A percentile compares a stretch with the other conserved stretches of the same genome.
These are phyloP conservation scores for Cydia amplana DNA, from an alignment of 1,140 invertebrate species.

Conservation along the genomic window DNA sequence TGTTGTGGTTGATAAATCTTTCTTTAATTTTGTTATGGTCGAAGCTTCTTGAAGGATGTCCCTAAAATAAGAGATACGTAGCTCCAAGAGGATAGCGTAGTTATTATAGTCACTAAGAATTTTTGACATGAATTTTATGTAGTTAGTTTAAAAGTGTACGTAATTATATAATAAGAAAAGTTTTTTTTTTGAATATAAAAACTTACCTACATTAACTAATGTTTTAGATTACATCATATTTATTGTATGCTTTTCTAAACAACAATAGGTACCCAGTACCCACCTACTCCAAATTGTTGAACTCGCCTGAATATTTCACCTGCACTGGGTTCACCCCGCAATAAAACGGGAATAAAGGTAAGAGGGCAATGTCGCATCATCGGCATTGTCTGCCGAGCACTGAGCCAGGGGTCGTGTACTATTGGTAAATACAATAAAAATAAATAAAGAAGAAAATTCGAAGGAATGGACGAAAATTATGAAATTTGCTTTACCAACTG, in stretches of 20 bases:
- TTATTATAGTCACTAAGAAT: not conserved
- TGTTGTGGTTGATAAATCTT: slow-evolving; percentile 30
- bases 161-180: too few relatives aligned
- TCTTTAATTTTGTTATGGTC: slow-evolving; percentile 12
- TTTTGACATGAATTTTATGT: too few relatives aligned
- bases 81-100: too few relatives aligned
- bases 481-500: not conserved
- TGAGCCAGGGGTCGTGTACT: slow-evolving; percentile 8
- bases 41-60: not conserved
- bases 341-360: slow-evolving; percentile 31
- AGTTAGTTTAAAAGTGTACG: too few relatives aligned
- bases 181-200: too few relatives aligned
- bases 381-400: slow-evolving; percentile 25
- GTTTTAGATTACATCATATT: not conserved
- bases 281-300: not conserved
- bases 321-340: slow-evolving; percentile 22
- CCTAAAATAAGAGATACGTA: too few relatives aligned
- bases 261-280: not conserved
- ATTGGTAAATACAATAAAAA: not conserved
- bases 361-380: slow-evolving; percentile 29
- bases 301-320: slow-evolving; percentile 24
- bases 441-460: not conserved
- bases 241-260: not conserved
- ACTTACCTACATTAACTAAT: not conserved
- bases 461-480: not conserved